Conservation (phyloP, 2,113 vertebrate genomes). For the Proterorhinus semilunaris region DNA sequence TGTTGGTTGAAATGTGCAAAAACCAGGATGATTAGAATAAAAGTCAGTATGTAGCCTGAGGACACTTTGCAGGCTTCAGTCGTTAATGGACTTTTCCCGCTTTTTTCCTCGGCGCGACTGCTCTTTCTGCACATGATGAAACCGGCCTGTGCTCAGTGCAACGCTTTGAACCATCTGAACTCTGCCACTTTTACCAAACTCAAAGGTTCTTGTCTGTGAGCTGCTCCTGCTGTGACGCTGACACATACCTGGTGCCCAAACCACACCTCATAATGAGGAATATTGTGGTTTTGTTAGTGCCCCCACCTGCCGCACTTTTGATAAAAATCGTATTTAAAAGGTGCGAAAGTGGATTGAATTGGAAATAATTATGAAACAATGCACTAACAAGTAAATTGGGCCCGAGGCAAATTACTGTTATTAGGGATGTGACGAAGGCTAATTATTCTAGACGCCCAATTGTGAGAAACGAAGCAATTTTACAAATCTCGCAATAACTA, state of each 20-base stretch:
- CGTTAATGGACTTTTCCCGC: constrained; percentile 33
- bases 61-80: constrained; percentile 41
- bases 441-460: no score
- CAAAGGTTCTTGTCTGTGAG: constrained; percentile 31
- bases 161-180: constrained; percentile 49
- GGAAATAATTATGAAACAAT: no score
- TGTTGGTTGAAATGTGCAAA: constrained; percentile 29
- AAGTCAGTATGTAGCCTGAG: constrained; percentile 4
- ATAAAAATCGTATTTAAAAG: no score
- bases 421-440: no score
- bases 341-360: no score
- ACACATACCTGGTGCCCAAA: constrained; percentile 16
- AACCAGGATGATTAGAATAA: constrained; percentile 39
- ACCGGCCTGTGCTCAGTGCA: constrained; percentile 49
- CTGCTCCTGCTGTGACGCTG: constrained; percentile 32
- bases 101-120: constrained; percentile 22
- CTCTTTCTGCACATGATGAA: constrained; percentile 56
- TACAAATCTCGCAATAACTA: no score
- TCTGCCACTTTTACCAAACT: constrained; percentile 7
- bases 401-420: no score
- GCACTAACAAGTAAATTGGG: no score
- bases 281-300: no score
- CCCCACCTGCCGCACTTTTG: no score
- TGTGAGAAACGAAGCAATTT: no score
- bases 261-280: no score